A percentile compares a stretch with the other conserved stretches of the same genome.
Evolutionary conservation across 2,888 invertebrate genomes (phyloP).

Genomic region (Caenorhabditis virilis): DNA sequence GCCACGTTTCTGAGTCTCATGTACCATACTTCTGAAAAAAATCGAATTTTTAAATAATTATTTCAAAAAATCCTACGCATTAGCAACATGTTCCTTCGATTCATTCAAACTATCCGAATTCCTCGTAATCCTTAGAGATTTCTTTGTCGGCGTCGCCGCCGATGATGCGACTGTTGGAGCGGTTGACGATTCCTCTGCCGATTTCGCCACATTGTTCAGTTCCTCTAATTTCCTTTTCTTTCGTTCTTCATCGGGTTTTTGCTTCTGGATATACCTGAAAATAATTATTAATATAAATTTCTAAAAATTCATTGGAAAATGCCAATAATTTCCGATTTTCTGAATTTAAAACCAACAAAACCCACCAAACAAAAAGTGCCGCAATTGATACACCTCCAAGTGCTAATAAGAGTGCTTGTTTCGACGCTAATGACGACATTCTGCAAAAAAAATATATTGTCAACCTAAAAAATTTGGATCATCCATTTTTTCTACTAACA

Average conservation of each 20-base stretch:
- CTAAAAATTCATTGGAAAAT: not conserved
- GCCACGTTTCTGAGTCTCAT: not conserved
- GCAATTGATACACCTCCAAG: conserved; percentile 49
- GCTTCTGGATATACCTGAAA: not conserved
- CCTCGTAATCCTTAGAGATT: not conserved
- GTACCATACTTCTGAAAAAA: too few relatives aligned
- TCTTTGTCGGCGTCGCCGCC: not conserved
- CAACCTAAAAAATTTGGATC: too few relatives aligned
- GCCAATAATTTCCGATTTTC: not conserved
- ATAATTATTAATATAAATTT: not conserved
- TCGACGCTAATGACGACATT: conserved; percentile 50
- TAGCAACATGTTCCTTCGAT: too few relatives aligned
- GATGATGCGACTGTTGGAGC: not conserved
- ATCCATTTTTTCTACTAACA: too few relatives aligned
- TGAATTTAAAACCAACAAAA: not conserved
- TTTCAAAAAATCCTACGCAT: too few relatives aligned
- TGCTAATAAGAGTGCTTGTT: conserved; percentile 46
- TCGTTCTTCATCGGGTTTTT: not conserved
- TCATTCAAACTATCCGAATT: not conserved
- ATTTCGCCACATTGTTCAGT: not conserved
- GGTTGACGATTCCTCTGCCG: not conserved
- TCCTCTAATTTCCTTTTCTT: not conserved
- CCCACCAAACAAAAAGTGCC: conserved; percentile 47
- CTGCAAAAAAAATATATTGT: conserved; percentile 27
- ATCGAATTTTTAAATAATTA: too few relatives aligned